Base-by-base conservation (phyloP, 2,113 vertebrate genomes). In the Lycaon pictus region DNA sequence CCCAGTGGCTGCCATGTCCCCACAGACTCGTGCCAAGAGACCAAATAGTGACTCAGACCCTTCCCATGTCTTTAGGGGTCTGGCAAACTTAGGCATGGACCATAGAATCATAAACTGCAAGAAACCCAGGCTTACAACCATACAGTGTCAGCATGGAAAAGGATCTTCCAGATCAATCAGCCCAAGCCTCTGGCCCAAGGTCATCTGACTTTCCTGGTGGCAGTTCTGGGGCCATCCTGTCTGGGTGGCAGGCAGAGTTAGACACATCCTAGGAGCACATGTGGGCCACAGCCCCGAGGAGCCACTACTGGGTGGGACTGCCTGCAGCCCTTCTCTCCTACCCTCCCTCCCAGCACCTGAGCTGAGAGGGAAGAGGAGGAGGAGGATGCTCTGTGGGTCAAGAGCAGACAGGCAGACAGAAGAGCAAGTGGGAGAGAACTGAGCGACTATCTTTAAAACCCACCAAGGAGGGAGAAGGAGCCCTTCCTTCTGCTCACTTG, bases 241-340 rank as follows among this genome's bases (percentile, higher is more conserved):
- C 67, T 58, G 27, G 2, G 53, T 13, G 7, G 43, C 74, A 35
- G 62, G n/a, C 19, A 13, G 48, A 8, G 11, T 63, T 17, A 25
- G 58, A 51, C 82, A 7, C 27, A 63, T 58, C 63, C 79, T 1
- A 1, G 0, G 37, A 74, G 16, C 27, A 2, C 6, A 4, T 2
- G 35, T 5, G 37, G 62, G n/a, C n/a, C 79, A 15, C 9, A 11
- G 76, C 16, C 17, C n/a, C 0, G 0, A 51, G n/a, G 11, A 12
- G 25, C 35, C 27, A 12, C 63, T 2, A 13, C 37, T 1, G 5
- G 2, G n/a, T 0, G 12, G 48, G 29, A 19, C 0, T 23, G 43
- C 16, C 77, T 11, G 22, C 3, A 20, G 7, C 79, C 12, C 11
- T 51, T 60, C 60, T 58, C 35, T 29, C 10, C 51, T 17, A 10